Evolutionary conservation across 2,888 invertebrate species (phyloP).

Genomic region (Acrobasis consociella): DNA sequence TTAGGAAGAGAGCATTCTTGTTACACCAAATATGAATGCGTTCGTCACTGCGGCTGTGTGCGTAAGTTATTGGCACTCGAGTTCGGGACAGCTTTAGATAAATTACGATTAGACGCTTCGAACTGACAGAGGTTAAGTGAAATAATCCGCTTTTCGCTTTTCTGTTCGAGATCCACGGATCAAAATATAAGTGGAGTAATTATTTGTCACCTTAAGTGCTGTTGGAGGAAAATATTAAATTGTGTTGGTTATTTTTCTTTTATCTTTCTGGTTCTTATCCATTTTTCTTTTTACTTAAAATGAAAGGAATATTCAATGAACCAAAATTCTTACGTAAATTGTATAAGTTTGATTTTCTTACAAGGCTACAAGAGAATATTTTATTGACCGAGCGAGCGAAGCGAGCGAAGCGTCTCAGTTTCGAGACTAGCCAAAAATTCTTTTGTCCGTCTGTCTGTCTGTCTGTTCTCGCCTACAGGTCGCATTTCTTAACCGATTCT

Average conservation of each 20-base stretch:
- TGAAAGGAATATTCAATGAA: too few species aligned
- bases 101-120: slow-evolving; percentile 7
- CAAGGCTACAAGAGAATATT: too few species aligned
- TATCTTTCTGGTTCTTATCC: too few species aligned
- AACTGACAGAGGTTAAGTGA: slow-evolving; percentile 16
- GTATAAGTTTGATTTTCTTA: too few species aligned
- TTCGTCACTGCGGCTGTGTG: slow-evolving; percentile 1
- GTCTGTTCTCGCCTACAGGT: too few species aligned
- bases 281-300: too few species aligned
- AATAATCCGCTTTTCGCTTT: slow-evolving; percentile 11
- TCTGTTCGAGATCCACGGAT: not conserved
- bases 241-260: not conserved
- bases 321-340: too few species aligned
- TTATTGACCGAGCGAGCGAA: too few species aligned
- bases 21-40: slow-evolving; percentile 1
- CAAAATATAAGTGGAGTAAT: slow-evolving; percentile 20
- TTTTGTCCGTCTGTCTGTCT: too few species aligned
- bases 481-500: too few species aligned
- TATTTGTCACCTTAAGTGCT: slow-evolving; percentile 13
- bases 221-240: slow-evolving; percentile 2
- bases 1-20: not conserved
- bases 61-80: slow-evolving; percentile 13
- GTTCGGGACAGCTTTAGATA: slow-evolving; percentile 14
- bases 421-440: too few species aligned
- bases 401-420: too few species aligned